Conservation (phyloP, 2,888 invertebrate genomes). For the Andrena minutula region DNA sequence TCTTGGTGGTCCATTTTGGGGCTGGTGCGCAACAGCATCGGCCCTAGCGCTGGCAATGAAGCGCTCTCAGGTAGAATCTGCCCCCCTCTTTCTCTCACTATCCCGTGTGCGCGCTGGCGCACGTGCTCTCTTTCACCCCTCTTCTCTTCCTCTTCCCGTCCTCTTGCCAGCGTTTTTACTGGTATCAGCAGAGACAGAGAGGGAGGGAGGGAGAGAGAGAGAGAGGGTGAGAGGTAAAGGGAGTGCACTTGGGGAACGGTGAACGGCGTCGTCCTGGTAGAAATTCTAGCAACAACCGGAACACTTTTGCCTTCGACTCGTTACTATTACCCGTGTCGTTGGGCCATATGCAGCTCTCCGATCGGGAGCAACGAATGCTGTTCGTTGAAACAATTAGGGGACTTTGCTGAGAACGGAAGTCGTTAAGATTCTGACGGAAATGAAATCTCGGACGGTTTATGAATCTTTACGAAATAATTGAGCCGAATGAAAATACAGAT, state of each 20-base stretch:
- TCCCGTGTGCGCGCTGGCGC: constrained; percentile 40
- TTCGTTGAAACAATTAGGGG: background rate
- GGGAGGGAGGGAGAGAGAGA: no score
- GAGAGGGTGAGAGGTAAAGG: background rate
- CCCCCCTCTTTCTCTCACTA: constrained; percentile 36
- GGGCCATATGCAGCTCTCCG: background rate
- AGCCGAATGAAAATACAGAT: background rate
- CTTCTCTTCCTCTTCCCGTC: constrained; percentile 1
- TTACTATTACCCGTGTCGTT: background rate
- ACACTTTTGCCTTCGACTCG: background rate
- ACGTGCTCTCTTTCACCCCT: constrained; percentile 48
- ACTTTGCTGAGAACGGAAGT: background rate
- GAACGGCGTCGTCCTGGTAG: constrained; percentile 25
- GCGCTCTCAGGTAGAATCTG: constrained; percentile 58
- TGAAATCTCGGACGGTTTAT: background rate
- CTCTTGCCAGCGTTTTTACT: constrained; percentile 35
- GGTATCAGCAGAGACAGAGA: constrained; percentile 28
- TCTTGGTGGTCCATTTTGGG: constrained; percentile 72
- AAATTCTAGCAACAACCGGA: constrained; percentile 28
- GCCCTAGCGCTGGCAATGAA: constrained; percentile 57
- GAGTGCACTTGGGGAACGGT: constrained; percentile 24
- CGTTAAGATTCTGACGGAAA: constrained; percentile 1
- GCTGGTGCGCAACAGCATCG: constrained; percentile 59
- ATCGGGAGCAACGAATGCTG: background rate
- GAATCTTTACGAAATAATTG: no score